Percentiles rank a stretch among this genome's conserved stretches.
Evolutionary conservation across 2,797 vertebrate species (phyloP).

Genomic region (Bovichtus variegatus): DNA sequence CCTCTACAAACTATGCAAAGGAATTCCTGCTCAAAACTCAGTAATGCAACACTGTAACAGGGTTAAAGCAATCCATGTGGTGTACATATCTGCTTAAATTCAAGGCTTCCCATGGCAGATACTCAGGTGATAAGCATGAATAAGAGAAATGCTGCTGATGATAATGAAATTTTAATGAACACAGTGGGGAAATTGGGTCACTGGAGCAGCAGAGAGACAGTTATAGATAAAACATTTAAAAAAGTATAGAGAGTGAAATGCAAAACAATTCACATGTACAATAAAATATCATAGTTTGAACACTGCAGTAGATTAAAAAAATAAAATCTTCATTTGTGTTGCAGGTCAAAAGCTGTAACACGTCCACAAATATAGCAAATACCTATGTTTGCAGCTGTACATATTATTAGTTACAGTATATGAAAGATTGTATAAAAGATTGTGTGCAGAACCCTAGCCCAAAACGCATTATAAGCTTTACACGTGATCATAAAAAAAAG

Average conservation of each 20-base stretch:
- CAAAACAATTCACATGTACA: conserved; percentile 30
- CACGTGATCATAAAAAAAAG: neutral
- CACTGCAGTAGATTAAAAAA: neutral
- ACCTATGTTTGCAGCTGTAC: neutral
- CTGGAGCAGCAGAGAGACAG: conserved; percentile 44
- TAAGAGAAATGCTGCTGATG: conserved; percentile 39
- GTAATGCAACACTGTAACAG: conserved; percentile 3
- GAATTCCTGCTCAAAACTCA: conserved; percentile 32
- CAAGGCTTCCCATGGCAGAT: conserved; percentile 16
- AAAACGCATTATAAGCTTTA: conserved; percentile 6
- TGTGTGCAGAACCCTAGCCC: neutral
- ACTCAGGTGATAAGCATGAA: conserved; percentile 57
- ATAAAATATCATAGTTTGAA: neutral
- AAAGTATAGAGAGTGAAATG: conserved; percentile 29
- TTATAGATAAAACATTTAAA: conserved; percentile 33
- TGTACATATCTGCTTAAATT: conserved; percentile 9
- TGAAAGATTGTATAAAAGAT: conserved; percentile 9
- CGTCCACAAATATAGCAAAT: neutral
- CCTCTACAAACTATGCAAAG: conserved; percentile 50
- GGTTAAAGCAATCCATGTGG: conserved; percentile 2
- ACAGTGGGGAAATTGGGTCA: conserved; percentile 51
- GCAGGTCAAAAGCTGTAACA: neutral
- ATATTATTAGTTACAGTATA: neutral
- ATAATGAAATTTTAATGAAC: conserved; percentile 58
- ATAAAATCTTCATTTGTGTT: conserved; percentile 8